These are phyloP conservation scores for Andrena bicolor DNA, from an alignment of 2,888 invertebrate species.

Conservation along the genomic window DNA sequence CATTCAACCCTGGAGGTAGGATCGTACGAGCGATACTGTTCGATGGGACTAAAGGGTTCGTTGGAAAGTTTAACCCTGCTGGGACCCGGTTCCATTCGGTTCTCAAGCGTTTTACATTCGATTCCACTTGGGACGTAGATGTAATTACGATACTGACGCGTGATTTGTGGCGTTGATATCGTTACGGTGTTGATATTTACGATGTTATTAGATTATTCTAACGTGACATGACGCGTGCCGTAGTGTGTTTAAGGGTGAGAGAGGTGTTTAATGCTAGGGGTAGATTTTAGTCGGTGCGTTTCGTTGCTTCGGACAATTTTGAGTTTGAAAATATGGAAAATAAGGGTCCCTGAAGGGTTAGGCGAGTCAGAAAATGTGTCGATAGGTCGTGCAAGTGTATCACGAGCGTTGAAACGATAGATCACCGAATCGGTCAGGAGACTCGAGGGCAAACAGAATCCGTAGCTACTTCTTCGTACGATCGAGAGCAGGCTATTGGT, in stretches of 20 bases:
- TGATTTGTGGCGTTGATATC: conserved; percentile 27
- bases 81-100: conserved; percentile 30
- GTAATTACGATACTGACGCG: conserved; percentile 17
- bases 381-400: conserved; percentile 2
- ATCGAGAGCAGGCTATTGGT: conserved; percentile 33
- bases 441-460: neutral
- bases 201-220: conserved; percentile 26
- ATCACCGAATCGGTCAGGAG: neutral
- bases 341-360: conserved; percentile 38
- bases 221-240: conserved; percentile 27
- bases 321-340: neutral
- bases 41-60: neutral
- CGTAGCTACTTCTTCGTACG: conserved; percentile 21
- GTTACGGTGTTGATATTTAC: neutral
- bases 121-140: conserved; percentile 16
- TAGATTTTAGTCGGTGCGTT: conserved; percentile 27
- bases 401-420: conserved; percentile 14
- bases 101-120: conserved; percentile 14
- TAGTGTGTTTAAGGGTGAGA: conserved; percentile 30
- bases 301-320: conserved; percentile 32
- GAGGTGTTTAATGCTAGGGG: conserved; percentile 16
- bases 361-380: conserved; percentile 4
- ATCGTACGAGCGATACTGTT: neutral
- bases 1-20: neutral
- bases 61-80: conserved; percentile 32